These are phyloP conservation scores for Herpetotheres cachinnans DNA, from an alignment of 2,113 vertebrate genomes.

Conservation along the genomic window DNA sequence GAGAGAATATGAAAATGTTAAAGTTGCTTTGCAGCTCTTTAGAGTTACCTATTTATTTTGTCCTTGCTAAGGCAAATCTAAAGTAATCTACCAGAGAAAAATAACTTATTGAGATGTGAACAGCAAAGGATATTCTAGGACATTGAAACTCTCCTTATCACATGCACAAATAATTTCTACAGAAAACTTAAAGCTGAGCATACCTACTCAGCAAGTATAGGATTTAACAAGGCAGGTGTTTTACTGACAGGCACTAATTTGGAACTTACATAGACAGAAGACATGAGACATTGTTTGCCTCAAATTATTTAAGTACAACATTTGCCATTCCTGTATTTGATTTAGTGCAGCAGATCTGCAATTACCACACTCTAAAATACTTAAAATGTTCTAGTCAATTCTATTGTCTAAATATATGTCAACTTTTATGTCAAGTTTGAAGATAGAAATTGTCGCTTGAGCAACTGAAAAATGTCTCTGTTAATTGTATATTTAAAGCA, in stretches of 20 bases:
- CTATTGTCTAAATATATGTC: conserved; percentile 68
- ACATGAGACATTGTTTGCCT: conserved; percentile 37
- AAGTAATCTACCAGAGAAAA: background rate
- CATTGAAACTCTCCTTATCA: background rate
- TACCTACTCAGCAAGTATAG: background rate
- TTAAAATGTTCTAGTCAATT: conserved; percentile 38
- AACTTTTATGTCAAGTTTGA: conserved; percentile 48
- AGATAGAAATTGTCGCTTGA: conserved; percentile 61
- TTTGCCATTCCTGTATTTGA: conserved; percentile 58
- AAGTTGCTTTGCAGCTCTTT: background rate
- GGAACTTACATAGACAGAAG: conserved; percentile 24
- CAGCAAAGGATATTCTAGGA: background rate
- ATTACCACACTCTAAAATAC: conserved; percentile 41
- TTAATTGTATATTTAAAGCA: conserved; percentile 49
- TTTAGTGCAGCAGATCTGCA: conserved; percentile 45
- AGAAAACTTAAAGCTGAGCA: background rate
- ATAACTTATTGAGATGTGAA: background rate
- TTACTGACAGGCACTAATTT: conserved; percentile 9
- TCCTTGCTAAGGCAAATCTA: background rate
- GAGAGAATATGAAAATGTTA: background rate
- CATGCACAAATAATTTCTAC: background rate
- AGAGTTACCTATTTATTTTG: background rate
- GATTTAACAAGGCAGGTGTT: conserved; percentile 54
- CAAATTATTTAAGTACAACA: conserved; percentile 59
- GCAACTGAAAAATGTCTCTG: conserved; percentile 28